Evolutionary conservation across 2,797 vertebrate genomes (phyloP).

Genomic region (Coluber constrictor): DNA sequence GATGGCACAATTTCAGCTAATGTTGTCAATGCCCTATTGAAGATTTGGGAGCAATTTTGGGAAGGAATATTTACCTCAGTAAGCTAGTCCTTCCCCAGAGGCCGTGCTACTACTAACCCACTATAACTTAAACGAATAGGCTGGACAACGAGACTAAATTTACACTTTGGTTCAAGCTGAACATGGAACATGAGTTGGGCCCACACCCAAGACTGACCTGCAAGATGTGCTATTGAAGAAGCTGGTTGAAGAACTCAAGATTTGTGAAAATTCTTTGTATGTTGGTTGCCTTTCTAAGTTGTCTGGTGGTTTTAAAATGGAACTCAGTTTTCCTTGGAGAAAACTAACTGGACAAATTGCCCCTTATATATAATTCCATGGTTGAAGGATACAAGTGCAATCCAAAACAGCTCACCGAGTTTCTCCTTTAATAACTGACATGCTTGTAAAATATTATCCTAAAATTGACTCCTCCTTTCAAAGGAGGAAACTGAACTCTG

Average conservation of each 20-base stretch:
- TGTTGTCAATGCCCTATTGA: neutral
- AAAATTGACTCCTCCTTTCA: neutral
- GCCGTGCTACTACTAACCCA: neutral
- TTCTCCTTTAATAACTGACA: slow-evolving; percentile 59
- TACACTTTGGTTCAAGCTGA: neutral
- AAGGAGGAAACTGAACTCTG: neutral
- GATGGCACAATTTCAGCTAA: neutral
- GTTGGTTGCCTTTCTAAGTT: neutral
- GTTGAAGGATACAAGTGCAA: neutral
- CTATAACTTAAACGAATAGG: neutral
- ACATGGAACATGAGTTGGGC: neutral
- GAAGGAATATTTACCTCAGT: neutral
- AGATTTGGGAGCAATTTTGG: neutral
- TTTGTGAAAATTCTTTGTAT: neutral
- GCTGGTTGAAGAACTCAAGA: neutral
- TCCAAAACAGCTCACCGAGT: neutral
- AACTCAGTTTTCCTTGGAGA: slow-evolving; percentile 4
- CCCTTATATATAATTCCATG: neutral
- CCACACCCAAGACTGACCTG: slow-evolving; percentile 15
- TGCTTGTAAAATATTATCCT: neutral
- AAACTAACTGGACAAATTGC: neutral
- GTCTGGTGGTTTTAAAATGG: accelerated
- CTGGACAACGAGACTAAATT: neutral
- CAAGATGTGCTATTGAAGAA: neutral
- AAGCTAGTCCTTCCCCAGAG: neutral